Evolutionary conservation across 2,797 vertebrate genomes (phyloP), one percentile per base, ranked within the genome.

Genomic region (Pangasius djambal): DNA sequence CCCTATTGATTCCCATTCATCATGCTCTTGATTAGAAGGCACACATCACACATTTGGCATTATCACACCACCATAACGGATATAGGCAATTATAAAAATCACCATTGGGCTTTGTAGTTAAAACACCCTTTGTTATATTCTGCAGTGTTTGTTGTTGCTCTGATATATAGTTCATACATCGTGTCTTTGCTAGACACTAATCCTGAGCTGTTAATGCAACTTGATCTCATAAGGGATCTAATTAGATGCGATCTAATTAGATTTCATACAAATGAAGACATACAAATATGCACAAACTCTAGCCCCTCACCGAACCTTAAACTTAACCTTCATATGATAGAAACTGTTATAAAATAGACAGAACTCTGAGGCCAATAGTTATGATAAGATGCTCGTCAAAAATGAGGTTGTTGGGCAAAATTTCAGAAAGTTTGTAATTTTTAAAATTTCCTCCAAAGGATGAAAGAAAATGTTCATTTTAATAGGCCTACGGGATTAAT

Each of bases 1-100:
- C 70, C 78, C 86, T 88, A 88, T 67, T 50, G 61, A 72, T 78
- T 84, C 37, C 61, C 86, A 89, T 88, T 78, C 50, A 85, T 89
- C 83, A 81, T 74, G 28, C 86, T 59, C 63, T 50, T 88, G 81
- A 85, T 89, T 81, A 85, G 83, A 57, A 86, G 16, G 6, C 63
- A 78, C 18, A 9, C 61, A 44, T 85, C 74, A 34, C 34, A 69
- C 13, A 3, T 20, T 69, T 57, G 3, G 3, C 34, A 9, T 70
- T 69, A 75, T 31, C 25, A 5, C 55, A 69, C 52, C 3, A 31
- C 34, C 6, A 18, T 22, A 70, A 79, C 25, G 28, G 67, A 86
- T 50, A 40, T 4, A 12, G 6, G 3, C 50, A 79, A 37, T 81
- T 89, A 86, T 48, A n/a, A 79, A 44, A 65, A 3, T 67, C 40